Base-by-base conservation (phyloP, 2,888 invertebrate species). In the Drosophila birchii region DNA sequence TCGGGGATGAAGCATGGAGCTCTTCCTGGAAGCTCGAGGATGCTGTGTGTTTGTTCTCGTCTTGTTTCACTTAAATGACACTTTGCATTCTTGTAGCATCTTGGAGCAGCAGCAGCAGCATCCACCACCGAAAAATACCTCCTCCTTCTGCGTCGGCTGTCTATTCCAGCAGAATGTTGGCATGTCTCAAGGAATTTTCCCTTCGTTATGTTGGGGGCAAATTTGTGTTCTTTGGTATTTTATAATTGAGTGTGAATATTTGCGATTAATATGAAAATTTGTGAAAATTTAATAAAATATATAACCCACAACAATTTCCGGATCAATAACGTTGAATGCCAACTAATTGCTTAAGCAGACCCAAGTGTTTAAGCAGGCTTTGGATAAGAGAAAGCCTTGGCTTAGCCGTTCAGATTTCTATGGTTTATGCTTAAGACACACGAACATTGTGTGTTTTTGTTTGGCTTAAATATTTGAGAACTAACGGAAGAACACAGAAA, bases 191-290 rank as follows among this genome's bases (percentile, higher is more conserved):
- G 84, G 84, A 78, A 84, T 86, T 86, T 84, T 53, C 78, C 83
- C 86, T 86, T 79, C 88, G 84, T 78, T 86, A 86, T 86, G 84
- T 43, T 20, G 72, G 62, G 62, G 70, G 75, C 78, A 88, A 88
- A 85, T 80, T 88, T 85, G 77, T 85, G 80, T 85, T 75, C 82
- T 67, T 82, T 84, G 90, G 90, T 81, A 90, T 90, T 90, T 88
- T 86, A 83, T 90, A 90, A 90, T 90, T 89, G 88, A 90, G 88
- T 90, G 90, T 85, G 89, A 88, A 90, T 88, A 84, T 81, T 88
- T 86, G 79, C 88, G 78, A 81, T 85, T 83, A 80, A 86, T 85
- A 86, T 86, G 83, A 83, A 86, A 88, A 88, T 88, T 86, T 88
- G 85, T 81, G 82, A 85, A 88, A 83, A 88, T 83, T 86, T 80